Conservation (phyloP, 1,140 invertebrate genomes). For the Hylaeus volcanicus region DNA sequence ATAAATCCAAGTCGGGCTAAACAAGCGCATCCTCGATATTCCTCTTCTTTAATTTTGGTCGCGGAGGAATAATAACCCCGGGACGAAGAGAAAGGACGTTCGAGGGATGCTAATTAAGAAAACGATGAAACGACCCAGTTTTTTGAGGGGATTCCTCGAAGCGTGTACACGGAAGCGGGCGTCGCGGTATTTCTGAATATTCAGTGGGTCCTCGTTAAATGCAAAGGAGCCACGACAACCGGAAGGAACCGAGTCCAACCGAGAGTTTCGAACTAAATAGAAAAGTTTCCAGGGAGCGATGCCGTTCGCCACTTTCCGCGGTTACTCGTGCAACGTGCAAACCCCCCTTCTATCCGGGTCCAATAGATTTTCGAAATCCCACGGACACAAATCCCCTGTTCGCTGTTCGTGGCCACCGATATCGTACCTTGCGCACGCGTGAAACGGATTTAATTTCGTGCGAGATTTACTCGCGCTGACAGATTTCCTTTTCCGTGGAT, state of each 20-base stretch:
- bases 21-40: background rate
- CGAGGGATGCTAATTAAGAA: slow-evolving; percentile 22
- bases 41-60: background rate
- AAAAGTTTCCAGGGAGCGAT: slow-evolving; percentile 32
- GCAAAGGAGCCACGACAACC: slow-evolving; percentile 42
- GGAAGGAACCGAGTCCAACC: slow-evolving; percentile 22
- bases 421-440: background rate
- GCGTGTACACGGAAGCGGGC: background rate
- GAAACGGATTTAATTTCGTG: background rate
- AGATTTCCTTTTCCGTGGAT: too few species aligned
- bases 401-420: too few species aligned
- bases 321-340: background rate
- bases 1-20: too few species aligned
- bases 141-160: background rate
- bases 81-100: background rate
- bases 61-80: background rate
- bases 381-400: background rate
- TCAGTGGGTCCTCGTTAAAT: slow-evolving; percentile 39
- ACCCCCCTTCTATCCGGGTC: background rate
- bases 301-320: slow-evolving; percentile 23
- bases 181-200: slow-evolving; percentile 38
- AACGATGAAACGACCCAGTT: slow-evolving; percentile 11
- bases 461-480: background rate
- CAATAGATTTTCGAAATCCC: slow-evolving; percentile 16
- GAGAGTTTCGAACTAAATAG: slow-evolving; percentile 32